phyloP scores from a whole-genome alignment of 2,797 vertebrate species.

The Notoglanidium macrostoma region DNA sequence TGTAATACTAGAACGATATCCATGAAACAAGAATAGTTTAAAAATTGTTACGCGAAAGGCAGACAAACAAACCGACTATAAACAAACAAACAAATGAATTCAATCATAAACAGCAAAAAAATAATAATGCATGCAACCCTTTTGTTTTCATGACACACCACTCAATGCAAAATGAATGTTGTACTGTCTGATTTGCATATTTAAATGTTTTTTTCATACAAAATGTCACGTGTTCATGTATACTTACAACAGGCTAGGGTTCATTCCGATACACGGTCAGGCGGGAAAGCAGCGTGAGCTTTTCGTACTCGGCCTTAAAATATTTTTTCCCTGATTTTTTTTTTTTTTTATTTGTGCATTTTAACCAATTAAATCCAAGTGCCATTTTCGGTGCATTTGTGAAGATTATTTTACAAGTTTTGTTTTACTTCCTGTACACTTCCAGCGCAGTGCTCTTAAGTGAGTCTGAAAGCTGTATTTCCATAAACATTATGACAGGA shows the following conservation, averaged over 20 bases:
- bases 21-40: not conserved
- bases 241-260: not conserved
- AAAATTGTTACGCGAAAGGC: no score
- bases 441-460: not conserved
- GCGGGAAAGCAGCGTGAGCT: not conserved
- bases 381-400: not conserved
- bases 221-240: not conserved
- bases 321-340: not conserved
- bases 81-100: no score
- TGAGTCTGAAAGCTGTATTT: slow-evolving; percentile 9
- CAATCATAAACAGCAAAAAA: no score
- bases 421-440: not conserved
- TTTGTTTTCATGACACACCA: not conserved
- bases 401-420: no score
- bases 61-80: no score
- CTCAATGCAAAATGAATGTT: no score
- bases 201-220: not conserved
- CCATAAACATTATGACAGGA: slow-evolving; percentile 9
- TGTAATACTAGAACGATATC: not conserved
- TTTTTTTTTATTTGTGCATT: not conserved
- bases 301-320: not conserved
- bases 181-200: not conserved
- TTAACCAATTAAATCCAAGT: slow-evolving; percentile 5
- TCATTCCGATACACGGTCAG: not conserved
- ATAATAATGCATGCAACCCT: no score